phyloP scores from a whole-genome alignment of 2,888 invertebrate species.

The Nezara viridula region DNA sequence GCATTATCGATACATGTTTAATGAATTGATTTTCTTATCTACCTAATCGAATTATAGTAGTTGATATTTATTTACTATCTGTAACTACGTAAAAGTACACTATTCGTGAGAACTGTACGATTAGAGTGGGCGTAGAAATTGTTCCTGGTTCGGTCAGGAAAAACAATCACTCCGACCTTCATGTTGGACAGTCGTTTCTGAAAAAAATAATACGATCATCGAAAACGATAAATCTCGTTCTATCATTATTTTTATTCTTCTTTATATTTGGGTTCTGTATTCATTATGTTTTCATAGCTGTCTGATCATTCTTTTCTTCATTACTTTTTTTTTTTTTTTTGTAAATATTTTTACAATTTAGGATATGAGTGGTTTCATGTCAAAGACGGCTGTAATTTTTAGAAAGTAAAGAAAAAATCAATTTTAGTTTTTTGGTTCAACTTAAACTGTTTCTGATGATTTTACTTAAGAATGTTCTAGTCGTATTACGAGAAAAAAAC shows the following conservation, averaged over 20 bases:
- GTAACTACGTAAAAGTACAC: background rate
- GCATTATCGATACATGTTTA: no score
- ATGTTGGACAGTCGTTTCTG: background rate
- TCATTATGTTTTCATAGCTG: background rate
- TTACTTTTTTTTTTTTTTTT: no score
- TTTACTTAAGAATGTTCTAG: no score
- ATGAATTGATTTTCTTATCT: background rate
- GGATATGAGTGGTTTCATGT: no score
- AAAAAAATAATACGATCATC: background rate
- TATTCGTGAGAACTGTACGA: background rate
- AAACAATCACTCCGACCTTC: background rate
- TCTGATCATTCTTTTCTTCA: no score
- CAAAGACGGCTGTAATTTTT: no score
- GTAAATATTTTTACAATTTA: no score
- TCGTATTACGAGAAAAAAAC: no score
- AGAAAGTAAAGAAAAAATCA: no score
- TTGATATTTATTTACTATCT: background rate
- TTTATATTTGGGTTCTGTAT: background rate
- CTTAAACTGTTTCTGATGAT: no score
- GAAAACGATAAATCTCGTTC: background rate
- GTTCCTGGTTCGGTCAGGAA: no score
- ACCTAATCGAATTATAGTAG: background rate
- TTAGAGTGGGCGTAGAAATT: background rate
- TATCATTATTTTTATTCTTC: background rate
- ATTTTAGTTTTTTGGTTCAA: no score